phyloP scores from a whole-genome alignment of 2,113 vertebrate genomes.

The Rhodinocichla rosea region DNA sequence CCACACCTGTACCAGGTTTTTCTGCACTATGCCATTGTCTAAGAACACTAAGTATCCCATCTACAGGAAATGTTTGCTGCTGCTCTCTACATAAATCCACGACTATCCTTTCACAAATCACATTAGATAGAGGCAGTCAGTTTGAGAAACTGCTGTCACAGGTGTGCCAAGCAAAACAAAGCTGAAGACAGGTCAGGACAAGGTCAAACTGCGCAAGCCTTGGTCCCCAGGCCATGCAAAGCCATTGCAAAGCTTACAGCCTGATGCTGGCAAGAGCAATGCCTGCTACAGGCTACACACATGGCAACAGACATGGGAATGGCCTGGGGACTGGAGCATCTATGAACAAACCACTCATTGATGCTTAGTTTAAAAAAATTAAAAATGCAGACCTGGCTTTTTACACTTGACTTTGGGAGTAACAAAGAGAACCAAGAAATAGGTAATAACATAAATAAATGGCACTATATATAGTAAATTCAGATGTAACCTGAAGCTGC shows the following conservation, averaged over 20 bases:
- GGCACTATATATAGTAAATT: neutral
- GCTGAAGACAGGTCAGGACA: neutral
- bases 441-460: neutral
- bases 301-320: accelerated
- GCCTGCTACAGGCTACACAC: neutral
- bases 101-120: neutral
- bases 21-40: no score
- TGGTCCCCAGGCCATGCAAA: neutral
- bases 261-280: neutral
- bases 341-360: neutral
- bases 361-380: neutral
- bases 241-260: neutral
- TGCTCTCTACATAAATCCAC: neutral
- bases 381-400: neutral
- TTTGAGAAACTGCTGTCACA: neutral
- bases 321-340: neutral
- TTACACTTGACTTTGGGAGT: neutral
- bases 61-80: neutral
- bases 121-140: neutral
- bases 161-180: neutral
- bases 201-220: neutral
- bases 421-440: neutral
- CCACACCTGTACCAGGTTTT: neutral
- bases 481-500: neutral
- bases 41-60: neutral